Evolutionary conservation across 2,888 invertebrate species (phyloP).

Genomic region (Pseudeuparius sepicola): DNA sequence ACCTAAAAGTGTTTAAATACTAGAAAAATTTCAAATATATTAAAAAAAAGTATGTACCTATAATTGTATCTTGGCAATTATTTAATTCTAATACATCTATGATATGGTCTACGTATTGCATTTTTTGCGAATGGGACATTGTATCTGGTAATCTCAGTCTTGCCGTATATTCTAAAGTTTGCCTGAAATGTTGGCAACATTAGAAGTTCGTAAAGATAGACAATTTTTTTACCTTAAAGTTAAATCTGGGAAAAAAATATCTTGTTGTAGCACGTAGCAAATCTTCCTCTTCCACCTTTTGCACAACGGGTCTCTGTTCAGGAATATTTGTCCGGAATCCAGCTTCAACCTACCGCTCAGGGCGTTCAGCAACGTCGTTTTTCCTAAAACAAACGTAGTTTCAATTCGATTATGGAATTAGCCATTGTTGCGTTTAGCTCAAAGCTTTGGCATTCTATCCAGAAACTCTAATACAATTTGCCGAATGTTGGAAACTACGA

Average conservation of each 20-base stretch:
- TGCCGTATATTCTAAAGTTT: constrained; percentile 58
- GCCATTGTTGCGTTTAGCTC: too few relatives aligned
- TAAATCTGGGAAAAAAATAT: constrained; percentile 70
- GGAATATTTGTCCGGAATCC: constrained; percentile 48
- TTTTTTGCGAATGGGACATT: constrained; percentile 59
- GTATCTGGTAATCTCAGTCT: constrained; percentile 57
- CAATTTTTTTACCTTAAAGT: constrained; percentile 49
- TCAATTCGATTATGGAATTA: too few relatives aligned
- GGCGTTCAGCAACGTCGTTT: constrained; percentile 68
- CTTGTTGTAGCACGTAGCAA: constrained; percentile 73
- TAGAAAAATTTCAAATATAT: constrained; percentile 1
- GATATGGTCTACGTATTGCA: constrained; percentile 67
- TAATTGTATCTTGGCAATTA: constrained; percentile 66
- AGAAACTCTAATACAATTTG: too few relatives aligned
- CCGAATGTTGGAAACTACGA: too few relatives aligned
- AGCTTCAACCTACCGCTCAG: constrained; percentile 60
- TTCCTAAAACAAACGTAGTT: too few relatives aligned
- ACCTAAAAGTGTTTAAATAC: constrained; percentile 38
- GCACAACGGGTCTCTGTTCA: constrained; percentile 36
- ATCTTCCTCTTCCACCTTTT: constrained; percentile 60
- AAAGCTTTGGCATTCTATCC: too few relatives aligned
- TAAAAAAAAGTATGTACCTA: too few relatives aligned
- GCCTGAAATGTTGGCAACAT: too few relatives aligned
- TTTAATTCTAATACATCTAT: constrained; percentile 64
- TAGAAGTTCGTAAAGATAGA: too few relatives aligned